phyloP scores from a whole-genome alignment of 2,888 invertebrate genomes.

The Chaetoderma sp. region DNA sequence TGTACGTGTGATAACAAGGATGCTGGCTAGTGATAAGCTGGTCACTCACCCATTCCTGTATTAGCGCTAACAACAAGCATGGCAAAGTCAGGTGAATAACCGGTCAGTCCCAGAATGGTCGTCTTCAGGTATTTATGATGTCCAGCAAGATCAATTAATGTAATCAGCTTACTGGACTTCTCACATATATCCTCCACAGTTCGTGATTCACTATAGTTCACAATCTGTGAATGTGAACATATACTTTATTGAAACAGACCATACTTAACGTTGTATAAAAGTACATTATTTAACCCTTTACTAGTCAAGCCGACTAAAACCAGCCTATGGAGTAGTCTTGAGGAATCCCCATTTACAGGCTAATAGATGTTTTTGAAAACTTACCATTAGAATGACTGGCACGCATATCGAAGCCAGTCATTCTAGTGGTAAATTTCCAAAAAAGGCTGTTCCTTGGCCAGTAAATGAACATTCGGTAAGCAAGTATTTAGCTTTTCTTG shows the following conservation, averaged over 20 bases:
- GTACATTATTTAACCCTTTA: too few species aligned
- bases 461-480: too few species aligned
- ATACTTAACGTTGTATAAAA: not conserved
- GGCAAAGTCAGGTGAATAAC: slow-evolving; percentile 92
- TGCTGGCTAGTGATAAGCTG: too few species aligned
- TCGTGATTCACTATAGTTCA: slow-evolving; percentile 87
- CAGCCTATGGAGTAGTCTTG: too few species aligned
- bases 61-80: slow-evolving; percentile 86
- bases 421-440: too few species aligned
- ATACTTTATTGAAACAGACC: not conserved
- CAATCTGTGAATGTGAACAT: slow-evolving; percentile 74
- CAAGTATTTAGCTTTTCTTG: too few species aligned
- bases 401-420: too few species aligned
- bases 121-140: slow-evolving; percentile 96
- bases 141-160: slow-evolving; percentile 91
- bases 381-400: too few species aligned
- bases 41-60: slow-evolving; percentile 75
- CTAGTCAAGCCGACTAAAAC: too few species aligned
- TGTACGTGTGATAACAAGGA: too few species aligned
- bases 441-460: too few species aligned
- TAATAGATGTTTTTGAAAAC: not conserved
- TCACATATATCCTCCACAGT: slow-evolving; percentile 95
- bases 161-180: slow-evolving; percentile 90
- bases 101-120: slow-evolving; percentile 92
- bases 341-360: too few species aligned